Conservation (phyloP, 2,113 vertebrate genomes). For the Hippoglossus stenolepis region DNA sequence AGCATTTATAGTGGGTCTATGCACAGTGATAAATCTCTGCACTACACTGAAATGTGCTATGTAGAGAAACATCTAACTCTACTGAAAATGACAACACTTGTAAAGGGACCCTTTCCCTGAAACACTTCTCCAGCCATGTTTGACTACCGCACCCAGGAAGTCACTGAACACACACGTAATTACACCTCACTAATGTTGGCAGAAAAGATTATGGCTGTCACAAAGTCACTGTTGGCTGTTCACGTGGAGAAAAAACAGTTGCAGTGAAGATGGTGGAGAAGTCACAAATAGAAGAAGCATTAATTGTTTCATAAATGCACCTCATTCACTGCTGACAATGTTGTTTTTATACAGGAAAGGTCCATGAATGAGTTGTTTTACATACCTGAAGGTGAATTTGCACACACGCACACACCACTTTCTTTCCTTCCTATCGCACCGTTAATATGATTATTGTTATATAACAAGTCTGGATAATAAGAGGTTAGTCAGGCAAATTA, state of each 20-base stretch:
- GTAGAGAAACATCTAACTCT: conserved; percentile 27
- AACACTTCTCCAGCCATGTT: not conserved
- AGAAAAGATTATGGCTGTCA: not conserved
- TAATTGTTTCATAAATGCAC: no score
- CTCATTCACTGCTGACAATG: no score
- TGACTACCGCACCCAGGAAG: not conserved
- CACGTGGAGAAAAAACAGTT: not conserved
- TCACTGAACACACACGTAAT: not conserved
- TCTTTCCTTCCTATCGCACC: not conserved
- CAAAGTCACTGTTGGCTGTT: not conserved
- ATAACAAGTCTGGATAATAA: not conserved
- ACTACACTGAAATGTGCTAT: conserved; percentile 29
- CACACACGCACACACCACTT: not conserved
- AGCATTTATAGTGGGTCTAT: conserved; percentile 51
- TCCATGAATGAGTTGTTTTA: no score
- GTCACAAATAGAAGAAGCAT: no score
- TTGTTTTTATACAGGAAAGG: no score
- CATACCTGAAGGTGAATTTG: not conserved
- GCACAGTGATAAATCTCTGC: conserved; percentile 57
- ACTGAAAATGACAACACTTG: conserved; percentile 20
- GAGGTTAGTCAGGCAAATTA: not conserved
- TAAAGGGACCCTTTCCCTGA: conserved; percentile 2
- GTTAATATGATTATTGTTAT: not conserved
- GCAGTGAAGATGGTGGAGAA: no score
- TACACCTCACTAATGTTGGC: not conserved